These are phyloP conservation scores for Drosophila putrida DNA, from an alignment of 2,888 invertebrate species.

Conservation along the genomic window DNA sequence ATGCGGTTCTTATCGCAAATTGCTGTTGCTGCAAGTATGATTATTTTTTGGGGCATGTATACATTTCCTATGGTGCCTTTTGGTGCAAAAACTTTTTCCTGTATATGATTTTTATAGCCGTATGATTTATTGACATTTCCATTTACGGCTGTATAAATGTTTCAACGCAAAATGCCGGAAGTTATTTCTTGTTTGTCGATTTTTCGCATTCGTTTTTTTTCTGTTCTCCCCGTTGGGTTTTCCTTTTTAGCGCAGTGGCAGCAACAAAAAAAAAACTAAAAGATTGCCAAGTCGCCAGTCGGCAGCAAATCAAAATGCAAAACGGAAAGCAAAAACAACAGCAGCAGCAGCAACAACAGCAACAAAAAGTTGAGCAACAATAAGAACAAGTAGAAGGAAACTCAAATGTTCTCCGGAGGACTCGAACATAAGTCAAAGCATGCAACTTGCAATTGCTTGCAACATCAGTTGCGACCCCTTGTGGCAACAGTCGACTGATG, in stretches of 20 bases:
- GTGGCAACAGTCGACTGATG: slow-evolving; percentile 9
- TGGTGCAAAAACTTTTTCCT: slow-evolving; percentile 63
- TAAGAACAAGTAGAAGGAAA: slow-evolving; percentile 27
- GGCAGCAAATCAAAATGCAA: slow-evolving; percentile 76
- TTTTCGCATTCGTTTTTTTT: slow-evolving; percentile 31
- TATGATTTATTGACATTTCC: slow-evolving; percentile 81
- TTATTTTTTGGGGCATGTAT: slow-evolving; percentile 23
- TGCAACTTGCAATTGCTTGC: slow-evolving; percentile 37
- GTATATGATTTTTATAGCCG: slow-evolving; percentile 67
- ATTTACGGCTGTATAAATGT: slow-evolving; percentile 80
- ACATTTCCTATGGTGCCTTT: slow-evolving; percentile 55
- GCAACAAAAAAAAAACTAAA: slow-evolving; percentile 41
- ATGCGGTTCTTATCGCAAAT: slow-evolving; percentile 40
- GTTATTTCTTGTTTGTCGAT: slow-evolving; percentile 75
- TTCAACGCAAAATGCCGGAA: slow-evolving; percentile 78
- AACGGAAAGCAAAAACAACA: slow-evolving; percentile 59
- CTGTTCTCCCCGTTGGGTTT: slow-evolving; percentile 1
- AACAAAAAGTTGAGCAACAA: slow-evolving; percentile 17
- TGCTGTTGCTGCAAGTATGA: slow-evolving; percentile 20
- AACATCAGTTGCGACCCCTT: slow-evolving; percentile 41
- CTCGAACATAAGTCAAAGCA: slow-evolving; percentile 72
- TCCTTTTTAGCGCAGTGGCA: slow-evolving; percentile 22
- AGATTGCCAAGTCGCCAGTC: slow-evolving; percentile 55
- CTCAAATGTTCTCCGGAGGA: slow-evolving; percentile 54
- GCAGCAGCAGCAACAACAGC: slow-evolving; percentile 18